Evolutionary conservation across 2,113 vertebrate species (phyloP).

Genomic region (Climacteris rufus): DNA sequence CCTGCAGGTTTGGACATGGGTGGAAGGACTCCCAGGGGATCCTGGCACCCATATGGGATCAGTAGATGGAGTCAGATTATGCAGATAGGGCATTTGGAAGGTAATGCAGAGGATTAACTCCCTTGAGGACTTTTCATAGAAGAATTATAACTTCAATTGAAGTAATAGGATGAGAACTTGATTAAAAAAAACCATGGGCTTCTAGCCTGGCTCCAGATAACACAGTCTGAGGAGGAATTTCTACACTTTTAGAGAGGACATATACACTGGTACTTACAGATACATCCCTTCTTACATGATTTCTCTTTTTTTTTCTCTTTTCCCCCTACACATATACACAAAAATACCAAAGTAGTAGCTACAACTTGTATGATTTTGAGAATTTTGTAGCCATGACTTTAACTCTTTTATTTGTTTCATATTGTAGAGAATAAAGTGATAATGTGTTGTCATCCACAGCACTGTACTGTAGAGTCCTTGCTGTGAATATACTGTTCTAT

Average conservation of each 20-base stretch:
- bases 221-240: background rate
- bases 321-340: accelerated
- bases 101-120: background rate
- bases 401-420: background rate
- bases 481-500: background rate
- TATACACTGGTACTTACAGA: background rate
- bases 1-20: background rate
- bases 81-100: background rate
- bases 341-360: background rate
- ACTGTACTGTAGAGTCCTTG: background rate
- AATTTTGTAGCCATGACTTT: background rate
- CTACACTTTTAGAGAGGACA: background rate
- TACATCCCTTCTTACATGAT: background rate
- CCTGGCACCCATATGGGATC: background rate
- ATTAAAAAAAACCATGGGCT: background rate
- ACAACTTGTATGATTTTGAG: background rate
- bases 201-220: background rate
- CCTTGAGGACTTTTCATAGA: background rate
- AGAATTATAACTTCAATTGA: background rate
- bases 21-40: background rate
- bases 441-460: background rate
- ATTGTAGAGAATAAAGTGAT: background rate
- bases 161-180: background rate
- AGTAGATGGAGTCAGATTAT: background rate
- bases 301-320: background rate